Base-by-base conservation (phyloP, 2,797 vertebrate genomes). In the Oreochromis mossambicus region DNA sequence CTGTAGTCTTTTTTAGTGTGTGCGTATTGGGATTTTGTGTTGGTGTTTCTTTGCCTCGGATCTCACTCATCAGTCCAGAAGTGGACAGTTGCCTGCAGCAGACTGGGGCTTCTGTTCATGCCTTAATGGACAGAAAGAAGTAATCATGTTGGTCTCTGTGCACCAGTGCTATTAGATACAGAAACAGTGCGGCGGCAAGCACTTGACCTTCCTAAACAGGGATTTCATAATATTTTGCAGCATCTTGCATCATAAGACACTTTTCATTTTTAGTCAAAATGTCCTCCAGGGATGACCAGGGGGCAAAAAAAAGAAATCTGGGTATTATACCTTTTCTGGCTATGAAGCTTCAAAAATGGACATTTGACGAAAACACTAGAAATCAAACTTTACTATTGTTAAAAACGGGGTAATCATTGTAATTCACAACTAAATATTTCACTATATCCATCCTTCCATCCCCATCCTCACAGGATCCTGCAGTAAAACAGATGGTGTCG, bases 401-500 rank as follows among this genome's bases (percentile, higher is more conserved):
- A 48, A 7, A 55, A 41, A 29, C 1, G 3, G 7, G 19, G 3
- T 5, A 21, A 32, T 58, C 3, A 68, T 86, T 82, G 38, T 76
- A 32, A 88, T 87, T 83, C 29, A 81, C 8, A 85, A 63, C 5
- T 11, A 51, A 81, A 84, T 70, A 46, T 82, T 87, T 75, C 0
- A 70, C 19, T 73, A 15, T 51, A 9, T 51, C 29, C 41, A 3
- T 83, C 32, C 24, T 86, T 85, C 41, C 29, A 12, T 36, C 46
- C 79, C 75, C 26, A n/a, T 75, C 24, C 51, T 61, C 3, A 5
- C 56, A 24, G 13, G 51, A 46, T 81, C 81, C 81, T 29, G 81
- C 41, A 84, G 83, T 82, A 51, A 81, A 87, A 88, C 88, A 92
- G 89, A 92, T 87, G 89, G 85, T 15, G 10, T 68, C 66, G 4